Percentiles rank a stretch among this genome's conserved stretches.
Conservation (phyloP, 30 jellyfish, hydroid and myxozoan species). For the Chironex yamaguchii region DNA sequence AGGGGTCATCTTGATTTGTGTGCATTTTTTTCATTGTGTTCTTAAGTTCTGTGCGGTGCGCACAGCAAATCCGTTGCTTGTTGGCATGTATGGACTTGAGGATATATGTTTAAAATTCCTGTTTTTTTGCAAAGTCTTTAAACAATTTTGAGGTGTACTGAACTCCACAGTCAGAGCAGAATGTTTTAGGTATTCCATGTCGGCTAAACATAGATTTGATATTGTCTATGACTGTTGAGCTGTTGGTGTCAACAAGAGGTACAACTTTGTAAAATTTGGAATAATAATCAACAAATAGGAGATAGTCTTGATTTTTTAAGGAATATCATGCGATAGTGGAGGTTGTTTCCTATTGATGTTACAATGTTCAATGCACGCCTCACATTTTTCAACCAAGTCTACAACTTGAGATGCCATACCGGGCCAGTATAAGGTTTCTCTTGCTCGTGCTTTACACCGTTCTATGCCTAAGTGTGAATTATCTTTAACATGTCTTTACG, state of each 20-base stretch:
- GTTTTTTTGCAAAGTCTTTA: too few species aligned
- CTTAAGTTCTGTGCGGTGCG: too few species aligned
- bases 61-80: too few species aligned
- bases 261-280: constrained; percentile 1
- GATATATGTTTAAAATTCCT: too few species aligned
- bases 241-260: constrained; percentile 14
- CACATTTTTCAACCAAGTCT: constrained; percentile 38
- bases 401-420: constrained; percentile 12
- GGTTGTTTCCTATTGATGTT: constrained; percentile 19
- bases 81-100: too few species aligned
- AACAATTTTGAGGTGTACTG: too few species aligned
- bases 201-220: too few species aligned
- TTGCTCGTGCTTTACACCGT: constrained; percentile 36
- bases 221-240: constrained; percentile 12
- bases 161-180: too few species aligned
- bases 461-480: constrained; percentile 50
- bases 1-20: too few species aligned
- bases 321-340: constrained; percentile 30
- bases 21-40: too few species aligned
- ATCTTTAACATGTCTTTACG: constrained; percentile 21
- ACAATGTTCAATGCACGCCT: constrained; percentile 26
- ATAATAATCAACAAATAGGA: constrained; percentile 26
- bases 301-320: background rate
- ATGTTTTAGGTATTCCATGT: too few species aligned
- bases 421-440: constrained; percentile 47